A percentile compares a stretch with the other conserved stretches of the same genome.
Conservation (phyloP, 2,113 vertebrate genomes). For the Syrrhaptes paradoxus region DNA sequence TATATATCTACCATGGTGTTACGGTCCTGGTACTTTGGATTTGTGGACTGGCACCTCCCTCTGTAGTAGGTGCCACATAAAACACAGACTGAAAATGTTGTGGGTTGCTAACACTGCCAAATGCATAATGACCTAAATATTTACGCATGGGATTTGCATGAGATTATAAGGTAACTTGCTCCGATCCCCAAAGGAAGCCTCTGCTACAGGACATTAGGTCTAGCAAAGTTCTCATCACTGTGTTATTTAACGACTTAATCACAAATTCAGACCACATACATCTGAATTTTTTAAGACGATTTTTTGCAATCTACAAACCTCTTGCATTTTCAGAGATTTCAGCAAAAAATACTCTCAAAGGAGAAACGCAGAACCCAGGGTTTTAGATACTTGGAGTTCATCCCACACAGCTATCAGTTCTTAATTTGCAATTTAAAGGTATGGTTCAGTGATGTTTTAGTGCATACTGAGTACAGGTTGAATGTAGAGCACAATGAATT, state of each 20-base stretch:
- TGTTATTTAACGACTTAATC: background rate
- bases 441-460: background rate
- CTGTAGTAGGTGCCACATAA: background rate
- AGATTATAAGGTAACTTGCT: background rate
- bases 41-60: accelerated
- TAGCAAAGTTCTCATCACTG: background rate
- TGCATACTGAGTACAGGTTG: background rate
- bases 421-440: background rate
- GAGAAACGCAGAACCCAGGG: background rate
- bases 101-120: background rate
- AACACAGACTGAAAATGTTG: background rate
- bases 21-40: background rate
- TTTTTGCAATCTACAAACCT: background rate
- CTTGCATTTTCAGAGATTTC: background rate
- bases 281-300: background rate
- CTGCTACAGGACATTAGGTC: background rate
- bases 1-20: background rate
- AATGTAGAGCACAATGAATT: background rate
- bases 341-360: background rate
- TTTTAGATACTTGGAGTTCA: background rate
- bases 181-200: background rate
- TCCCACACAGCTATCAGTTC: background rate
- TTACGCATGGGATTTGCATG: background rate
- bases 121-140: background rate
- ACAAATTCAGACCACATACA: background rate